Evolutionary conservation across 2,113 vertebrate species (phyloP).

Genomic region (Corythoichthys intestinalis): DNA sequence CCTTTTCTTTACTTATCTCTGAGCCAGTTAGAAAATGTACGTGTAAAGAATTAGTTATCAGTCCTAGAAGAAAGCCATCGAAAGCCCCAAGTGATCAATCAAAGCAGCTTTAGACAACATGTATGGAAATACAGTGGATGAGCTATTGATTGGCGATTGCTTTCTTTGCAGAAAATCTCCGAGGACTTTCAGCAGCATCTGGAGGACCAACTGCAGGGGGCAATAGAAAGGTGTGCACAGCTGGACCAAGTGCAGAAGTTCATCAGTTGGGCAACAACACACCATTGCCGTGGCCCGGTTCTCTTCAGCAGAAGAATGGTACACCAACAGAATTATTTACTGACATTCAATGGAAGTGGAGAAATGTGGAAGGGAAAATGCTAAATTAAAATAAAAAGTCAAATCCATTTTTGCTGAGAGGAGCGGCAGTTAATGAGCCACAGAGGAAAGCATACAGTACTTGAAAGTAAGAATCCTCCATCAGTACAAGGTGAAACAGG

Average conservation of each 20-base stretch:
- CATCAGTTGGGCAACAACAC: conserved; percentile 89
- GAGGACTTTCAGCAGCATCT: conserved; percentile 84
- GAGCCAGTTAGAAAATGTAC: conserved; percentile 44
- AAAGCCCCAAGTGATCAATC: conserved; percentile 43
- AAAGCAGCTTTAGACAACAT: conserved; percentile 40
- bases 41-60: conserved; percentile 42
- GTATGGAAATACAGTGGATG: conserved; percentile 19
- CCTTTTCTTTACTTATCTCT: conserved; percentile 47
- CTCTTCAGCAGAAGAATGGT: conserved; percentile 98
- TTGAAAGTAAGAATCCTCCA: too few species aligned
- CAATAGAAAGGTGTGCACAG: conserved; percentile 86
- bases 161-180: conserved; percentile 80
- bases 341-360: background rate
- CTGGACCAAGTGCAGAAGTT: conserved; percentile 96
- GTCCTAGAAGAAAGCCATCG: conserved; percentile 38
- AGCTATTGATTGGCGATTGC: conserved; percentile 6
- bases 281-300: conserved; percentile 85
- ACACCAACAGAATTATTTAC: conserved; percentile 44
- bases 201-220: conserved; percentile 88
- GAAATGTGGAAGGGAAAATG: background rate
- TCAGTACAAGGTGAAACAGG: too few species aligned
- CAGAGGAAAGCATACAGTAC: too few species aligned
- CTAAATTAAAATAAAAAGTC: background rate
- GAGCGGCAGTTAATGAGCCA: too few species aligned
- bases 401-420: too few species aligned